Evolutionary conservation across 2,797 vertebrate species (phyloP), one percentile per base, ranked within the genome.

Genomic region (Sebastes kiyomatsui): DNA sequence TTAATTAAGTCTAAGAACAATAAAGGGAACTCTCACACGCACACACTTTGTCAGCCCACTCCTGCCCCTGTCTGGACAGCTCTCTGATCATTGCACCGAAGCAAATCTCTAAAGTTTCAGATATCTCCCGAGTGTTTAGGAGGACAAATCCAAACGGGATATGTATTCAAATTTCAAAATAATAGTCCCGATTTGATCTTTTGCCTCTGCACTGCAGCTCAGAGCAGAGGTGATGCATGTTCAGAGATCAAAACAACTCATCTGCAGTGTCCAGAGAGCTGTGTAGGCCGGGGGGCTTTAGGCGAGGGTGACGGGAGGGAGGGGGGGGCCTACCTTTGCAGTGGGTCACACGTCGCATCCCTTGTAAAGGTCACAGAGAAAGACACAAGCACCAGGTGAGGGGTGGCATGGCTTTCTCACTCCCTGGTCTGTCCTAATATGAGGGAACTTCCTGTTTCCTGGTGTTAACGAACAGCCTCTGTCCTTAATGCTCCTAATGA

Each of bases 341-440:
- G 96, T 99, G 97, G 25, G 97, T 99, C 98, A 99, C 98, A 85
- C 97, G 98, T 88, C 98, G 97, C 95, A 97, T 99, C 96, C 98
- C 98, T 99, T 97, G 96, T 97, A 96, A 93, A 93, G 96, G 95
- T 98, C 97, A 98, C 96, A 98, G 96, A 99, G 96, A 99, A 94
- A 97, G 96, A 99, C 95, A 97, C 96, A 98, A 97, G 96, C 93
- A 96, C 95, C 96, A 93, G 94, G 95, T 97, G 96, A 97, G 96
- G 96, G 95, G 80, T 93, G 72, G 90, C 87, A 91, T 86, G 86
- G 55, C 67, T 84, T 84, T 80, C 86, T 86, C 79, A 87, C 65
- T 80, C 79, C 49, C 55, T 90, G 85, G 73, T 65, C 46, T 81
- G 32, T 73, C 67, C 80, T 90, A 85, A 84, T 61, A 69, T 81